Conservation (phyloP, 2,113 vertebrate species). For the Centropus bengalensis region DNA sequence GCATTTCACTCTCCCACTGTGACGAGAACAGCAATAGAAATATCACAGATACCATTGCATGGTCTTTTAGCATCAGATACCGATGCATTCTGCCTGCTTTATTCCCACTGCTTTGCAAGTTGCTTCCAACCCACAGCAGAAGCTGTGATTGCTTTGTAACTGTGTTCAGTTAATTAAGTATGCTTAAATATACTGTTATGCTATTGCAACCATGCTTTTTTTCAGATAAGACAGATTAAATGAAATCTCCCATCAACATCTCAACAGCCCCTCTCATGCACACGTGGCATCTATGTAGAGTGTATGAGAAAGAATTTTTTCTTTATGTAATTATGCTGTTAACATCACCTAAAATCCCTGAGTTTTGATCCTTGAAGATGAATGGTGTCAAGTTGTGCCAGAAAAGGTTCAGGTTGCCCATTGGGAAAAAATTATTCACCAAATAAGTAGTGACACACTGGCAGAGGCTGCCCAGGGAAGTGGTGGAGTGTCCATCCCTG, state of each 20-base stretch:
- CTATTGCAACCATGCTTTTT: background rate
- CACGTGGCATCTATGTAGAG: background rate
- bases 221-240: background rate
- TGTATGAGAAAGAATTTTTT: background rate
- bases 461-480: no score
- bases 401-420: no score
- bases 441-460: no score
- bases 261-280: background rate
- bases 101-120: background rate
- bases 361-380: background rate
- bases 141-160: background rate
- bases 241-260: background rate
- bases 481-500: no score
- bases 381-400: no score
- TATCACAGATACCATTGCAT: background rate
- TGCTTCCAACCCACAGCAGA: background rate
- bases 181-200: background rate
- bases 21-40: background rate
- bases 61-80: background rate
- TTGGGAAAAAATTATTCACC: no score
- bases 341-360: background rate
- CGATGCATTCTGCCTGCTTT: background rate
- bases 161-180: background rate
- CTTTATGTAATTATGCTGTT: background rate
- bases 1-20: background rate